phyloP scores from a whole-genome alignment of 2,797 vertebrate genomes.

The Gymnocypris eckloni region DNA sequence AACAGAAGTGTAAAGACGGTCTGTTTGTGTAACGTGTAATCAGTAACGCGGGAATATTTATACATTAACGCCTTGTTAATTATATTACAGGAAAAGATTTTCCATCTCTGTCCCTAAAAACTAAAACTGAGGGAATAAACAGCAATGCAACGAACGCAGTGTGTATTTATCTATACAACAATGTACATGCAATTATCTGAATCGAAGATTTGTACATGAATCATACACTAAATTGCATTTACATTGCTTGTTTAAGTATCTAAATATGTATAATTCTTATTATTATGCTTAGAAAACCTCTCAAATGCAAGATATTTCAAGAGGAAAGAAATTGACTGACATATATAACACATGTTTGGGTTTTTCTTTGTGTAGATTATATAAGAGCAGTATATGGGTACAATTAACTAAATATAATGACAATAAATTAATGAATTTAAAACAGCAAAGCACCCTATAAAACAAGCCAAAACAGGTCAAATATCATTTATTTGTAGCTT shows the following conservation, averaged over 20 bases:
- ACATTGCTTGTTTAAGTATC: constrained; percentile 32
- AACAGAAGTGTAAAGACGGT: background rate
- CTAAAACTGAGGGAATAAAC: constrained; percentile 3
- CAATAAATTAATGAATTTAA: constrained; percentile 50
- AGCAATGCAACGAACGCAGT: constrained; percentile 39
- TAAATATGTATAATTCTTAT: constrained; percentile 37
- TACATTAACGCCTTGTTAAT: background rate
- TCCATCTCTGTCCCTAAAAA: background rate
- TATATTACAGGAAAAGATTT: background rate
- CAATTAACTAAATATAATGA: constrained; percentile 63
- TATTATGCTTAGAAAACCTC: constrained; percentile 4
- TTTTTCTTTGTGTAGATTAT: constrained; percentile 66
- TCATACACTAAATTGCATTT: constrained; percentile 56
- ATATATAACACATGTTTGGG: constrained; percentile 64
- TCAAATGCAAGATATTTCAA: background rate
- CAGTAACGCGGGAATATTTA: constrained; percentile 19
- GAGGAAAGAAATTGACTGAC: background rate
- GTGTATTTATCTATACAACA: constrained; percentile 49
- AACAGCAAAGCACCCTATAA: constrained; percentile 31
- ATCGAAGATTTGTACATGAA: constrained; percentile 32
- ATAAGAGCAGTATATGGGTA: constrained; percentile 44
- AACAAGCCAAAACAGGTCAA: background rate
- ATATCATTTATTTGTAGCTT: background rate
- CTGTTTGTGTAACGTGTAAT: too few relatives aligned
- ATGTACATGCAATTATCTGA: constrained; percentile 45